phyloP scores from a whole-genome alignment of 2,888 invertebrate genomes.

The Scrobipalpa costella region DNA sequence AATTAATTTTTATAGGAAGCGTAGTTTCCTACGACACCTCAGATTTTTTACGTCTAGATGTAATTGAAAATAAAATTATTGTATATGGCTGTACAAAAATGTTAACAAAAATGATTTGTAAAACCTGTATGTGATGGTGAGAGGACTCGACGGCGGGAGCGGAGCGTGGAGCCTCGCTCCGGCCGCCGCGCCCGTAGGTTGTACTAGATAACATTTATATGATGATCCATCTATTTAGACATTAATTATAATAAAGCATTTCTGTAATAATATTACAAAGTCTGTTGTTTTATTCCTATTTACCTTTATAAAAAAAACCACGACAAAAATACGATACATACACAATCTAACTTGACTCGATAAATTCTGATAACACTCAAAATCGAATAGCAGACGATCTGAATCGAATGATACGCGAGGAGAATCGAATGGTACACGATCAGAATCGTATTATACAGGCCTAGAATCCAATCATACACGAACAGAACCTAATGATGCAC shows the following conservation, averaged over 20 bases:
- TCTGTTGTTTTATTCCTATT: slow-evolving; percentile 59
- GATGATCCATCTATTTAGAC: slow-evolving; percentile 84
- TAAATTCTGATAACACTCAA: too few species aligned
- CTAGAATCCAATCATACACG: too few species aligned
- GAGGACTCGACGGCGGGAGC: slow-evolving; percentile 62
- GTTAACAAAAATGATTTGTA: slow-evolving; percentile 78
- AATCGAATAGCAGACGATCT: too few species aligned
- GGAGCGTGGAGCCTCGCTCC: slow-evolving; percentile 57
- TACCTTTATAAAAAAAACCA: not conserved
- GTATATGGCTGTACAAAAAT: slow-evolving; percentile 82
- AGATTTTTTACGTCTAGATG: slow-evolving; percentile 81
- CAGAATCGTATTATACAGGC: too few species aligned
- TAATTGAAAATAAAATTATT: slow-evolving; percentile 82
- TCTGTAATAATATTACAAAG: slow-evolving; percentile 83
- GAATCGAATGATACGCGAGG: too few species aligned
- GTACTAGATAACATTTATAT: slow-evolving; percentile 81
- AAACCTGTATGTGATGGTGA: slow-evolving; percentile 79
- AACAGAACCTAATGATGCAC: too few species aligned
- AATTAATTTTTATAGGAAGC: slow-evolving; percentile 80
- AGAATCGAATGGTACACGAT: too few species aligned
- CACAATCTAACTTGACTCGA: not conserved
- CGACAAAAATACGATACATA: not conserved
- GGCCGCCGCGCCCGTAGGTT: slow-evolving; percentile 73
- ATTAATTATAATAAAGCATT: slow-evolving; percentile 85
- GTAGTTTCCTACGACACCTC: slow-evolving; percentile 80